Base-by-base conservation (phyloP, 2,888 invertebrate genomes). In the Myopa testacea region DNA sequence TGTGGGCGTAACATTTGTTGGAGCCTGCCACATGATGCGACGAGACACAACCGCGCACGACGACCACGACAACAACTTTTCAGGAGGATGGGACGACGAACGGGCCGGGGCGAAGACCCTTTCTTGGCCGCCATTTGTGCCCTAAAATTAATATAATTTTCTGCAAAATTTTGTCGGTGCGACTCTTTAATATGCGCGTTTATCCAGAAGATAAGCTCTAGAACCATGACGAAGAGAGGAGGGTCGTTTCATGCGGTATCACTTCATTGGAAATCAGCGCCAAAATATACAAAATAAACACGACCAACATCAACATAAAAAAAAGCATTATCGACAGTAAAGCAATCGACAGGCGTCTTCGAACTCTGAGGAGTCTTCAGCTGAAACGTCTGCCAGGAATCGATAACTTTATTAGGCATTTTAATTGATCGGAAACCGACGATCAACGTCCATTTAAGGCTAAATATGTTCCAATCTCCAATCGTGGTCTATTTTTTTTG, bases 161-260 rank as follows among this genome's bases (percentile, higher is more conserved):
- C 84, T 85, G 86, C 84, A 81, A 84, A 84, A 86, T 84, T 85
- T 83, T 83, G 81, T 83, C 69, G 75, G 68, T 58, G 63, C 34
- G 19, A 34, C 69, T 75, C 75, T 69, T 75, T 75, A 75, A 75
- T 73, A 73, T 68, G 45, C 26, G 26, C 26, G 26, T 45, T 38
- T 19, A 45, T 40, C 63, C 45, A 58, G 40, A 68, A 75, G 69
- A 75, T 75, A 75, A 68, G 69, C 45, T 52, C 38, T 19, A 6
- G 65, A 6, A 34, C 14, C 14, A 38, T 3, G 65, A 14, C 4
- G 65, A 1, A 34, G 4, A 5, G 62, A 62, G 19, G 26, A 4
- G 16, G 26, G 26, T 1, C 34, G 37, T 5, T 8, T 19, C 4
- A n/a, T 10, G 50, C 67, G 58, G 62, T 40, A 45, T 3, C 10